phyloP scores from a whole-genome alignment of 2,888 invertebrate species.

The Hedya salicella region DNA sequence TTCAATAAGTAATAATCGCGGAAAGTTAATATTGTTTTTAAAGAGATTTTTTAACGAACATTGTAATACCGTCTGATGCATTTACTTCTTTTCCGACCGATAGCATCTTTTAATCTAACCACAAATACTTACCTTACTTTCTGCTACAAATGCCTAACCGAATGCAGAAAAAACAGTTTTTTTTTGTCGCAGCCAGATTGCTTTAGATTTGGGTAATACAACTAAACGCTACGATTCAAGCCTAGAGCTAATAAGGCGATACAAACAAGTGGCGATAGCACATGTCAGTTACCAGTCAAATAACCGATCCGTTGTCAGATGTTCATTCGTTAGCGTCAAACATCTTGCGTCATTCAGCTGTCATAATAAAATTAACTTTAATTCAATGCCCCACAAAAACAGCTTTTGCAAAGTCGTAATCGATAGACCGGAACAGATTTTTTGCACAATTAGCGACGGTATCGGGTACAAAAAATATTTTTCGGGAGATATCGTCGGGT shows the following conservation, averaged over 20 bases:
- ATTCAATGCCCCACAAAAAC: constrained; percentile 34
- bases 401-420: constrained; percentile 30
- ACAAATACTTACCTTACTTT: too few species aligned
- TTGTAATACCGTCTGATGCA: too few species aligned
- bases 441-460: constrained; percentile 41
- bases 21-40: too few species aligned
- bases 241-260: constrained; percentile 4
- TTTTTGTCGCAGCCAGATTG: too few species aligned
- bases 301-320: constrained; percentile 16
- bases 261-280: constrained; percentile 14
- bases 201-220: too few species aligned
- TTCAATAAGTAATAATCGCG: too few species aligned
- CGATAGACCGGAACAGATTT: constrained; percentile 40
- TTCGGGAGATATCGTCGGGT: constrained; percentile 35
- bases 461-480: constrained; percentile 34
- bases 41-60: too few species aligned
- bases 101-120: too few species aligned
- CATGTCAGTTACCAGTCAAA: constrained; percentile 4
- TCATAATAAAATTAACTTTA: constrained; percentile 33
- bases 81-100: too few species aligned
- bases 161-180: too few species aligned
- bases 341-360: constrained; percentile 20
- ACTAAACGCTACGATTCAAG: neutral
- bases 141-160: too few species aligned
- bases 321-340: constrained; percentile 29